Conservation (phyloP, 1,140 invertebrate species). For the Oedothorax gibbosus region DNA sequence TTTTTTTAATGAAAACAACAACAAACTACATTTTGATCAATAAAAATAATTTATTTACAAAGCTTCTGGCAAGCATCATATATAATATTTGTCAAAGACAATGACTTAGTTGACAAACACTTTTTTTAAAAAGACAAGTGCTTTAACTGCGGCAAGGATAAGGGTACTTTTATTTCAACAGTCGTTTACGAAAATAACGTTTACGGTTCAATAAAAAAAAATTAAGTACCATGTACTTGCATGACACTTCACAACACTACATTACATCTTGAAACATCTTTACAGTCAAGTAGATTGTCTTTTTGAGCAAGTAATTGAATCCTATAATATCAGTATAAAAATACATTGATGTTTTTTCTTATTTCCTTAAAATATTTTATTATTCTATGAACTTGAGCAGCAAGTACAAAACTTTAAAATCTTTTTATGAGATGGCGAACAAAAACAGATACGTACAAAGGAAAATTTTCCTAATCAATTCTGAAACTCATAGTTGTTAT, state of each 20-base stretch:
- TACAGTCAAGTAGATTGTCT: slow-evolving; percentile 24
- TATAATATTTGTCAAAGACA: slow-evolving; percentile 36
- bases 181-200: slow-evolving; percentile 42
- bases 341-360: slow-evolving; percentile 18
- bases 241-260: slow-evolving; percentile 21
- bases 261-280: slow-evolving; percentile 8
- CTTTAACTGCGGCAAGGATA: slow-evolving; percentile 24
- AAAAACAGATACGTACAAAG: no score
- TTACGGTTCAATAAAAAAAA: slow-evolving; percentile 21
- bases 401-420: no score
- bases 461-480: no score
- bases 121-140: slow-evolving; percentile 26
- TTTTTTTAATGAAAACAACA: background rate
- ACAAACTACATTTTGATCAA: slow-evolving; percentile 21
- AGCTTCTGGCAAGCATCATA: slow-evolving; percentile 49
- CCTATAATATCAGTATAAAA: slow-evolving; percentile 29
- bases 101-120: slow-evolving; percentile 56
- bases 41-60: slow-evolving; percentile 59
- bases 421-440: no score
- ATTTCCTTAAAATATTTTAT: background rate
- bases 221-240: slow-evolving; percentile 49
- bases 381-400: slow-evolving; percentile 41
- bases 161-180: slow-evolving; percentile 14
- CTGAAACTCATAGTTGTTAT: no score
- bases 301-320: background rate